Base-by-base conservation (phyloP, 2,113 vertebrate genomes). In the Cercocebus atys region DNA sequence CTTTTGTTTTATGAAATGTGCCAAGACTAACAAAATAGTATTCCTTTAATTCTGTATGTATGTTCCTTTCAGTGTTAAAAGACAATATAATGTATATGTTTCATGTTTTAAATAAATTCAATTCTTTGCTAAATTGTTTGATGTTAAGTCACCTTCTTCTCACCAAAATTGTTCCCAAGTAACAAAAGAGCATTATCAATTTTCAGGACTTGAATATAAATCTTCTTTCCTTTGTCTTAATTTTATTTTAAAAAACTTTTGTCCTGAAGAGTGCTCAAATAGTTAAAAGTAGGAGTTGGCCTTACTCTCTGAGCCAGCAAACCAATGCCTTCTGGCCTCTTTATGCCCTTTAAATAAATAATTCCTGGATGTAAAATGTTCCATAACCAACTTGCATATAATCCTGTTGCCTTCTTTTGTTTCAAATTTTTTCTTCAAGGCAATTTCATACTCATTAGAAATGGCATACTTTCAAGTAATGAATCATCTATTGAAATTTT, bases 381-480 rank as follows among this genome's bases (percentile, higher is more conserved):
- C 79, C 4, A 92, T 55, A 95, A 84, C 90, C n/a, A 90, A 79
- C 64, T 45, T 92, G 27, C 55, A 72, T 81, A 66, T 45, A 89
- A 84, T 95, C 66, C 43, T 94, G 13, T 95, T 73, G 38, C 43
- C 89, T 88, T 83, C 92, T 97, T 91, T 78, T 72, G 47, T 75
- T 96, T 94, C 76, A 81, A 88, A 90, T 88, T 95, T 87, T 90
- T 59, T 90, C 57, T 78, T 92, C 45, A 88, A 94, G 92, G 55
- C 32, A 90, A 88, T 93, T 95, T 90, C 68, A 72, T 85, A 80
- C 2, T 90, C 76, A 85, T 84, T 43, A 73, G 50, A 97, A 85
- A 93, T 64, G 57, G 50, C 50, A 88, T 83, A 81, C 59, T 97
- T 97, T 91, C 80, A 83, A 87, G 32, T 92, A 96, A 94, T 90